These are phyloP conservation scores for Rachycentron canadum DNA, from an alignment of 2,797 vertebrate species.

Conservation along the genomic window DNA sequence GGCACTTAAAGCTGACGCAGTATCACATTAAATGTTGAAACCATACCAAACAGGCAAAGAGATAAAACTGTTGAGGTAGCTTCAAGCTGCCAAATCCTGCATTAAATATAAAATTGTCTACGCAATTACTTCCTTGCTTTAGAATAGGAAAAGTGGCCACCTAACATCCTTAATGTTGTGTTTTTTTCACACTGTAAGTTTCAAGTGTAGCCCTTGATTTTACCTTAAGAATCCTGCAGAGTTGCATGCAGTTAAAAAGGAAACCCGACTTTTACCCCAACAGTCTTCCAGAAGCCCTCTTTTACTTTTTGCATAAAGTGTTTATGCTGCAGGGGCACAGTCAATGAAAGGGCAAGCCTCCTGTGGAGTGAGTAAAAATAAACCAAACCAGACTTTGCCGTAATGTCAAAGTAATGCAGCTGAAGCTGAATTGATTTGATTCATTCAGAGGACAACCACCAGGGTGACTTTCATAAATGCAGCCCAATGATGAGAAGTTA, in stretches of 20 bases:
- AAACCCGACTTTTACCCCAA: constrained; percentile 7
- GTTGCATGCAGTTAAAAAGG: constrained; percentile 9
- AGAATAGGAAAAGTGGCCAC: constrained; percentile 2
- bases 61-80: constrained; percentile 2
- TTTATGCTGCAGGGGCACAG: constrained; percentile 51
- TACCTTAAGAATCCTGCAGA: constrained; percentile 36
- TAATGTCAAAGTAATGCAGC: constrained; percentile 28
- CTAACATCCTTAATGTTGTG: constrained; percentile 39
- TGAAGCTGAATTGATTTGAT: constrained; percentile 10
- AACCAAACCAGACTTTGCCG: constrained; percentile 22
- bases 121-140: not conserved
- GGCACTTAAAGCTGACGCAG: not conserved
- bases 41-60: not conserved
- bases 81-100: constrained; percentile 11
- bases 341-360: constrained; percentile 58
- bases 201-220: constrained; percentile 4
- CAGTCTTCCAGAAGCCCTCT: constrained; percentile 24
- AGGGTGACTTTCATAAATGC: constrained; percentile 7
- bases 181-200: constrained; percentile 9
- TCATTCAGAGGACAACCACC: not conserved
- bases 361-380: constrained; percentile 43
- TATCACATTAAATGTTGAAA: constrained; percentile 4
- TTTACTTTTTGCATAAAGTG: constrained; percentile 13
- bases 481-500: not conserved
- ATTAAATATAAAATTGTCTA: not conserved